Conservation (phyloP, 2,797 vertebrate species). For the Scyliorhinus canicula region DNA sequence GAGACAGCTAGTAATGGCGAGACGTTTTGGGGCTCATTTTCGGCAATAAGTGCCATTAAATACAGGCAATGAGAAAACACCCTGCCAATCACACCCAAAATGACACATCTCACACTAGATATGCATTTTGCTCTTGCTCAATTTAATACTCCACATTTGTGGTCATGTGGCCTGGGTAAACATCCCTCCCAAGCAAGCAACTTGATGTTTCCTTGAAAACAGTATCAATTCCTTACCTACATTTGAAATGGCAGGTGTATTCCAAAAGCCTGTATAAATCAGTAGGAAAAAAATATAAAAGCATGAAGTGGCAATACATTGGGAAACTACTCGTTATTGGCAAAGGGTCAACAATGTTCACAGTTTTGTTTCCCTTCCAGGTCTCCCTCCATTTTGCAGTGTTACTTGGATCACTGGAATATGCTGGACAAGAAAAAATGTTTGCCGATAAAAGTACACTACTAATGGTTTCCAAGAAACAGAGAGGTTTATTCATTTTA, state of each 20-base stretch:
- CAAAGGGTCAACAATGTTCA: not conserved
- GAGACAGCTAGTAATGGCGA: too few relatives aligned
- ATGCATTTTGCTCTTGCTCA: not conserved
- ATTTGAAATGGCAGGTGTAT: not conserved
- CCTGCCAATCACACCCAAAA: too few relatives aligned
- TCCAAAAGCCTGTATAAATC: not conserved
- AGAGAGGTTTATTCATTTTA: not conserved
- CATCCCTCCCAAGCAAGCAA: not conserved
- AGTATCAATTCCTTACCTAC: not conserved
- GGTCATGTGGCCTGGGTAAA: not conserved
- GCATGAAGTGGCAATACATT: not conserved
- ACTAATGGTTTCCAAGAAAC: not conserved
- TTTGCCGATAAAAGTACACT: not conserved
- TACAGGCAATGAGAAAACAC: too few relatives aligned
- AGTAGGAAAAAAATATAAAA: not conserved
- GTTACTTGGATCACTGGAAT: not conserved
- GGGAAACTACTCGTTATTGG: not conserved
- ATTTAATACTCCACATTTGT: not conserved
- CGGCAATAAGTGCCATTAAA: too few relatives aligned
- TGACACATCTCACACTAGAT: too few relatives aligned
- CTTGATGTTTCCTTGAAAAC: not conserved
- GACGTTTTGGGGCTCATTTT: too few relatives aligned
- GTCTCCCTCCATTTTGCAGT: not conserved
- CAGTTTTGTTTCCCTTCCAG: not conserved
- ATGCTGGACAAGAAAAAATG: not conserved